These are phyloP conservation scores for Zaprionus bogoriensis DNA, from an alignment of 2,888 invertebrate genomes.

Conservation along the genomic window DNA sequence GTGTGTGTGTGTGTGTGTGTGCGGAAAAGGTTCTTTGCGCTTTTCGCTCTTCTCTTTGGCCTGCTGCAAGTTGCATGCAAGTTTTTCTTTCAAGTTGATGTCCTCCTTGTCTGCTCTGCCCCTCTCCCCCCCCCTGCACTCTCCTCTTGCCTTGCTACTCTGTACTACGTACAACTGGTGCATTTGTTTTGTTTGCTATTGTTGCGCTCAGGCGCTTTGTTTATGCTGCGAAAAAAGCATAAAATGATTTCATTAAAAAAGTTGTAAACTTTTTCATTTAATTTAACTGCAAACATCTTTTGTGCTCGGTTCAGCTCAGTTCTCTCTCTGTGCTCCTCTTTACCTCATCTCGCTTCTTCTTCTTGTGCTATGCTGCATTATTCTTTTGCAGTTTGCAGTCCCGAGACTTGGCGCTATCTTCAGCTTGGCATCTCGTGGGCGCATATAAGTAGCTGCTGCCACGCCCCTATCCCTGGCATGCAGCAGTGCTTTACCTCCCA, in stretches of 20 bases:
- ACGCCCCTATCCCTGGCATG: neutral
- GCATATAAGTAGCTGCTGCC: conserved; percentile 24
- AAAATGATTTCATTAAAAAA: conserved; percentile 78
- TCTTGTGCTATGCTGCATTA: conserved; percentile 24
- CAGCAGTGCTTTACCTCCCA: conserved; percentile 2
- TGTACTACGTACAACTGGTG: conserved; percentile 48
- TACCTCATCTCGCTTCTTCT: neutral
- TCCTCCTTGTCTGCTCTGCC: neutral
- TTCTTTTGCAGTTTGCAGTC: neutral
- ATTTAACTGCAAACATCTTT: conserved; percentile 79
- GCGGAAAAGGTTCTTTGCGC: conserved; percentile 30
- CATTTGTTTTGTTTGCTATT: conserved; percentile 61
- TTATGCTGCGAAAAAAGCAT: conserved; percentile 68
- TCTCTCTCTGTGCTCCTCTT: neutral
- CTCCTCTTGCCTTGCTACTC: neutral
- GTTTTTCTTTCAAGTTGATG: conserved; percentile 52
- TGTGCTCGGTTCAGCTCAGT: conserved; percentile 38
- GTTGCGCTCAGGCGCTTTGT: conserved; percentile 58
- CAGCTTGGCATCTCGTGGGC: conserved; percentile 30
- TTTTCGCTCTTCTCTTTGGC: conserved; percentile 34
- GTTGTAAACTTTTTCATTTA: conserved; percentile 77
- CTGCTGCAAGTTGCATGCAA: conserved; percentile 56
- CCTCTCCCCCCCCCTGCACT: neutral
- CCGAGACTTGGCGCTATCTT: conserved; percentile 32
- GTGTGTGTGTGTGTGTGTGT: conserved; percentile 12